Conservation (phyloP, 2,888 invertebrate species). For the Conchocele bisecta region DNA sequence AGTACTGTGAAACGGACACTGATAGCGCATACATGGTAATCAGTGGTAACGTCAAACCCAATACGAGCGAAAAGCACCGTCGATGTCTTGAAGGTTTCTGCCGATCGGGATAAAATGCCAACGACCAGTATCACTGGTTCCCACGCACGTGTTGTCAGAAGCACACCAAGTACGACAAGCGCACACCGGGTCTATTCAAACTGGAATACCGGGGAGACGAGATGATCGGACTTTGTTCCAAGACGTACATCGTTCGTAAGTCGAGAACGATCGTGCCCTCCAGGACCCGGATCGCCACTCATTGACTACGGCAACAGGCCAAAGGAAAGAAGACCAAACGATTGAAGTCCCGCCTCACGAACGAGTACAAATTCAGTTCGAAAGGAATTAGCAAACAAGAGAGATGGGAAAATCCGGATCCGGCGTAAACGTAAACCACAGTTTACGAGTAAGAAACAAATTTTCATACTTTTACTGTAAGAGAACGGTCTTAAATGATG, state of each 20-base stretch:
- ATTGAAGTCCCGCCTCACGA: background rate
- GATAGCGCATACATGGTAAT: constrained; percentile 30
- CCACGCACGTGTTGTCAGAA: constrained; percentile 38
- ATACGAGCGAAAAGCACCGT: no score
- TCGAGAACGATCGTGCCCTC: background rate
- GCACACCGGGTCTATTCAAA: constrained; percentile 1
- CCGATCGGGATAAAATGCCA: no score
- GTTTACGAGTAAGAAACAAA: no score
- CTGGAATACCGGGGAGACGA: constrained; percentile 1
- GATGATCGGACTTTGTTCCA: constrained; percentile 7
- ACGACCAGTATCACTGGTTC: no score
- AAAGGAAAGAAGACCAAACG: background rate
- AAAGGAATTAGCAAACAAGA: constrained; percentile 4
- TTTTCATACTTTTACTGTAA: no score
- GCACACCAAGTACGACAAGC: constrained; percentile 12
- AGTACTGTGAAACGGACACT: constrained; percentile 53
- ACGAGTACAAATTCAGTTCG: background rate
- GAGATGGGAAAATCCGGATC: no score
- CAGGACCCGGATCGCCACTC: background rate
- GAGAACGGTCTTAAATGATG: no score
- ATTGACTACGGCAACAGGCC: background rate
- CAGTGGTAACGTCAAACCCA: no score
- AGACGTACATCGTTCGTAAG: constrained; percentile 7
- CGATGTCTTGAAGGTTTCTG: no score
- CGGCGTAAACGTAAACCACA: no score